A percentile compares a stretch with the other conserved stretches of the same genome.
phyloP scores from a whole-genome alignment of 2,113 vertebrate genomes.

The Trichomycterus rosablanca region DNA sequence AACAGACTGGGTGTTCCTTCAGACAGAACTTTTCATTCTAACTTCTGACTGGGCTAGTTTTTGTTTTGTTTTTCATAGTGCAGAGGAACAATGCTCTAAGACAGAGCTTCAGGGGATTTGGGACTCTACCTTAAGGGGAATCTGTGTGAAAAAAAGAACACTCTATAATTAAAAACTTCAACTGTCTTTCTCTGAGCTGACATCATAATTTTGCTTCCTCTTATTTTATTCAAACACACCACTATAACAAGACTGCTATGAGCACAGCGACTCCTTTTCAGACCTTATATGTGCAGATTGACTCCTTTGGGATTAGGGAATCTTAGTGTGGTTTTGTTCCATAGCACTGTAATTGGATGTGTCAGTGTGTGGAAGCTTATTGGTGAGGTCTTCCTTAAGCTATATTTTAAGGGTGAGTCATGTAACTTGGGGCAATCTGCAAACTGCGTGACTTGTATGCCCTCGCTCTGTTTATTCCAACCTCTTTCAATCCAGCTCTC shows the following conservation, averaged over 20 bases:
- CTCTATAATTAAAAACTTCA: slow-evolving; percentile 4
- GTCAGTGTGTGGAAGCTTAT: slow-evolving; percentile 38
- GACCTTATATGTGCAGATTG: slow-evolving; percentile 25
- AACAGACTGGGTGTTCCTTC: too few species aligned
- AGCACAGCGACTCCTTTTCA: slow-evolving; percentile 24
- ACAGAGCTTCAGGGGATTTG: slow-evolving; percentile 6
- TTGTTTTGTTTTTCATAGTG: background rate
- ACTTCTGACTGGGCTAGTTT: background rate
- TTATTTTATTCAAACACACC: slow-evolving; percentile 13
- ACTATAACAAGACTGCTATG: slow-evolving; percentile 15
- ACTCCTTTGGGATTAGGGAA: slow-evolving; percentile 39
- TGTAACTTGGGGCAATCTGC: slow-evolving; percentile 36
- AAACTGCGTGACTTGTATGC: slow-evolving; percentile 14
- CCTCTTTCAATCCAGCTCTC: slow-evolving; percentile 31
- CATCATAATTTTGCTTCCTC: slow-evolving; percentile 27
- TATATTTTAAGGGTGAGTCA: slow-evolving; percentile 31
- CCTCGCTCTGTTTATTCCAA: slow-evolving; percentile 30
- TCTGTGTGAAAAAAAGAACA: background rate
- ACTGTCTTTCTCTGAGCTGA: slow-evolving; percentile 17
- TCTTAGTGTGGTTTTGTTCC: slow-evolving; percentile 33
- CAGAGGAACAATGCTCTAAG: background rate
- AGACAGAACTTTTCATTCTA: too few species aligned
- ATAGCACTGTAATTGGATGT: slow-evolving; percentile 40
- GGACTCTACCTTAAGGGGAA: background rate
- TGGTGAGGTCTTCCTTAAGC: slow-evolving; percentile 34